Evolutionary conservation across 2,888 invertebrate genomes (phyloP).

Genomic region (Trachelus troglodyta): DNA sequence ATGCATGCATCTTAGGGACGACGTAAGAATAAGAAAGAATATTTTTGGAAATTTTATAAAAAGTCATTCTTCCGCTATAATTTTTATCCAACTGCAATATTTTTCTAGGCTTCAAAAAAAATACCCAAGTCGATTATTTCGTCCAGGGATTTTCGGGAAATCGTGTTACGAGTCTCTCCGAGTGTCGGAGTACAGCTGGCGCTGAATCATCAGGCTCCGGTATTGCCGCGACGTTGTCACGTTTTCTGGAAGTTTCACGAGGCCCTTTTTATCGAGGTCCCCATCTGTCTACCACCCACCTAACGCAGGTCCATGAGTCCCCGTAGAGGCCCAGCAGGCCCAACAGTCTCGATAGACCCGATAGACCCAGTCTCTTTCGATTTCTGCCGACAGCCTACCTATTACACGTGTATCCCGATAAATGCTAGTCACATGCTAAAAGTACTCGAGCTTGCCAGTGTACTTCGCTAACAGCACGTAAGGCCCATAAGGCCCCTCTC

Average conservation of each 20-base stretch:
- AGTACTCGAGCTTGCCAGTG: not conserved
- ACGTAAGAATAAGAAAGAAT: no score
- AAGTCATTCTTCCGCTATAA: not conserved
- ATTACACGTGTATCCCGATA: not conserved
- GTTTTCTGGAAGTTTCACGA: constrained; percentile 24
- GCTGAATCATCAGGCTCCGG: constrained; percentile 50
- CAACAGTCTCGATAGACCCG: not conserved
- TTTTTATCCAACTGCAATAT: not conserved
- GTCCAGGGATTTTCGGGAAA: not conserved
- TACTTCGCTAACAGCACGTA: not conserved
- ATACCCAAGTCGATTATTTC: not conserved
- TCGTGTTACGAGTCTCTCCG: not conserved
- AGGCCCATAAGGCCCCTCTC: not conserved
- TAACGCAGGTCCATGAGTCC: not conserved
- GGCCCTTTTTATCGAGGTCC: constrained; percentile 16
- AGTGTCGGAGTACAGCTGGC: constrained; percentile 43
- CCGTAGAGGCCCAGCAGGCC: not conserved
- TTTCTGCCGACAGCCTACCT: not conserved
- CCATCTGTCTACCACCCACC: not conserved
- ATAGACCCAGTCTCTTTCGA: not conserved
- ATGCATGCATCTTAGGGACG: no score
- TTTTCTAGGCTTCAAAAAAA: not conserved
- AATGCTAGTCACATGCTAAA: not conserved
- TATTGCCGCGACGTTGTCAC: constrained; percentile 35
- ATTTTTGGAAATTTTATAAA: not conserved